These are phyloP conservation scores for Caiman crocodilus DNA, from an alignment of 2,797 vertebrate species.

Conservation along the genomic window DNA sequence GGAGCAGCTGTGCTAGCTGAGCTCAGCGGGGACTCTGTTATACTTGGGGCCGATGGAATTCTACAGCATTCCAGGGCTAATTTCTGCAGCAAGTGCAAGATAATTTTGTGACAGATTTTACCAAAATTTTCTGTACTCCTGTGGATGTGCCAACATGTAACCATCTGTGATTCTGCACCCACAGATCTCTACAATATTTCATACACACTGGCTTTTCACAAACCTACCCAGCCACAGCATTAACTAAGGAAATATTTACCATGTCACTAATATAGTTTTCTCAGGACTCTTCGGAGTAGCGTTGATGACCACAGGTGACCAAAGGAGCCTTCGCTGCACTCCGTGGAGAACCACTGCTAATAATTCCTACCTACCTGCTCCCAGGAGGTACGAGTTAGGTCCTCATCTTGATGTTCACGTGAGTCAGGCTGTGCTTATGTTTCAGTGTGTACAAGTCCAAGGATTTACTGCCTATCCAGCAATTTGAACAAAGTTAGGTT, in stretches of 20 bases:
- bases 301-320: accelerated
- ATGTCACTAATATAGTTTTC: background rate
- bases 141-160: background rate
- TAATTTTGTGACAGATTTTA: background rate
- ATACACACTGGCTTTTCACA: background rate
- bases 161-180: background rate
- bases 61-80: background rate
- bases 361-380: background rate
- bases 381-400: background rate
- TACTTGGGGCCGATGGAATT: background rate
- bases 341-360: background rate
- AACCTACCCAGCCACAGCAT: accelerated
- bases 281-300: accelerated
- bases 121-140: accelerated
- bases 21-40: accelerated
- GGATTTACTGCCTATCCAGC: conserved; percentile 3
- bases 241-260: background rate
- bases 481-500: background rate
- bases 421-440: accelerated
- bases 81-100: background rate
- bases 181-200: background rate
- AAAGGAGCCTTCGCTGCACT: background rate
- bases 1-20: background rate
- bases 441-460: background rate
- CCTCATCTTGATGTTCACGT: accelerated